A percentile compares a stretch with the other conserved stretches of the same genome.
Evolutionary conservation across 2,113 vertebrate species (phyloP).

Genomic region (Centropristis striata): DNA sequence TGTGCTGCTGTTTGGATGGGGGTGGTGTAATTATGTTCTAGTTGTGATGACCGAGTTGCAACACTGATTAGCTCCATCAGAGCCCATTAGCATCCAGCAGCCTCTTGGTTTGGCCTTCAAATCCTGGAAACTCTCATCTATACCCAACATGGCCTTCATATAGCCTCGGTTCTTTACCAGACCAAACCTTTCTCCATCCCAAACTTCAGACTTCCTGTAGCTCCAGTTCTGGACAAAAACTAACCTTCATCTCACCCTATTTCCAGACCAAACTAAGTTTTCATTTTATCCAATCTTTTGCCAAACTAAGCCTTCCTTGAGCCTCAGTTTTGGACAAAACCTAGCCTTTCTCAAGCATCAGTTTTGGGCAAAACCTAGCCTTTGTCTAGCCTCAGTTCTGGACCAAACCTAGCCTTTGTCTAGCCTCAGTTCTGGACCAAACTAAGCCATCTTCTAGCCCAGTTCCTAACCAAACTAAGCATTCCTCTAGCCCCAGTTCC

Average conservation of each 20-base stretch:
- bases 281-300: too few relatives aligned
- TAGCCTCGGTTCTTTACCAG: too few relatives aligned
- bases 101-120: conserved; percentile 8
- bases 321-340: not conserved
- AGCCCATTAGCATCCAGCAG: conserved; percentile 23
- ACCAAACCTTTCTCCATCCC: not conserved
- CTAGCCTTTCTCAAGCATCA: not conserved
- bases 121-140: conserved; percentile 2
- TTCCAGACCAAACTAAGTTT: not conserved
- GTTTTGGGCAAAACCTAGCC: not conserved
- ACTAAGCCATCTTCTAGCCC: not conserved
- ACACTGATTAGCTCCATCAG: conserved; percentile 54
- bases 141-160: too few relatives aligned
- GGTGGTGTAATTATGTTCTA: conserved; percentile 58
- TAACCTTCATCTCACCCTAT: too few relatives aligned
- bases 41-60: conserved; percentile 56
- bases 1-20: conserved; percentile 9
- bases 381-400: too few relatives aligned
- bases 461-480: not conserved
- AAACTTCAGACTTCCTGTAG: not conserved
- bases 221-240: not conserved
- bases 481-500: not conserved
- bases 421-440: not conserved
- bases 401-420: not conserved
- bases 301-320: not conserved